These are phyloP conservation scores for Meiosimyza platycephala DNA, from an alignment of 2,888 invertebrate species.

Conservation along the genomic window DNA sequence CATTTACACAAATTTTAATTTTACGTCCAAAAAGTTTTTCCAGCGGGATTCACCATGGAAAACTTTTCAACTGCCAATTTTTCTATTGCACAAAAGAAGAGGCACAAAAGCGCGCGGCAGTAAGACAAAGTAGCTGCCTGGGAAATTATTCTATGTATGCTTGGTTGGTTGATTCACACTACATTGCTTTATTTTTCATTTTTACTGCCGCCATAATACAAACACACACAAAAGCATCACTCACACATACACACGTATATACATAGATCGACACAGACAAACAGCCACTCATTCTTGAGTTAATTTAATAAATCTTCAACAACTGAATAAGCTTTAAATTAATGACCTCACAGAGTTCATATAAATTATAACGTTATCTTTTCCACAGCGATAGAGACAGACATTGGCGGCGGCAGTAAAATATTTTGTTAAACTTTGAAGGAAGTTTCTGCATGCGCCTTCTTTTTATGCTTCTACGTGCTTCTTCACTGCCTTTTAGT, in stretches of 20 bases:
- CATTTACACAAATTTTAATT: constrained; percentile 2
- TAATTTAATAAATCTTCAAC: constrained; percentile 66
- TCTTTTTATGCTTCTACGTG: too few species aligned
- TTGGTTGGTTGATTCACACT: constrained; percentile 10
- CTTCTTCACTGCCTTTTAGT: too few species aligned
- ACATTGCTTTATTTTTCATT: constrained; percentile 20
- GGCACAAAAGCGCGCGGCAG: too few species aligned
- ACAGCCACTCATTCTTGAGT: constrained; percentile 50
- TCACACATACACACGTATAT: neutral
- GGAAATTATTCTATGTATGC: constrained; percentile 1
- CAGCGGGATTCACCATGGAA: neutral
- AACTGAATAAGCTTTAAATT: constrained; percentile 65
- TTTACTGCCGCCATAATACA: constrained; percentile 10
- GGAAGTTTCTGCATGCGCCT: too few species aligned
- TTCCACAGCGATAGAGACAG: constrained; percentile 10
- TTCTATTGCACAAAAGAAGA: too few species aligned
- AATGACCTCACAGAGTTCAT: constrained; percentile 63
- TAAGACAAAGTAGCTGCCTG: neutral
- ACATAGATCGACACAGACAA: constrained; percentile 48
- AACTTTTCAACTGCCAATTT: neutral
- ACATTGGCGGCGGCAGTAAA: neutral
- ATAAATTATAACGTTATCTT: constrained; percentile 59
- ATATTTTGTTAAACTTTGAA: too few species aligned
- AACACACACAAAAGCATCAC: neutral
- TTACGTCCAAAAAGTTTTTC: constrained; percentile 7